These are phyloP conservation scores for Cirrhinus molitorella DNA, from an alignment of 2,797 vertebrate species.

Conservation along the genomic window DNA sequence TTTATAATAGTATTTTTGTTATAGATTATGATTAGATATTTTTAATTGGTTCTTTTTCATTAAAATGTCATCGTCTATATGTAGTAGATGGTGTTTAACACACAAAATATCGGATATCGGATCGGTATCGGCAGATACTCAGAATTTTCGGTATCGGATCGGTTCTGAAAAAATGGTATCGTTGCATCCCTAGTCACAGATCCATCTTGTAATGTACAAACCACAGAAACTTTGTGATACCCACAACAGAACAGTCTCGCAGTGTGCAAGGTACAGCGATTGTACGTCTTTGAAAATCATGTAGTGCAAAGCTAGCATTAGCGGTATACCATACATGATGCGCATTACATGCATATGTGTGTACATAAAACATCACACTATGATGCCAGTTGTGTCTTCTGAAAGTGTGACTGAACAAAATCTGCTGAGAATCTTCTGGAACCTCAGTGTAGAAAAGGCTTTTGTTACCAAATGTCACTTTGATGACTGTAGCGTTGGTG, in stretches of 20 bases:
- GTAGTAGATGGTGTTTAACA: too few species aligned
- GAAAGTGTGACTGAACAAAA: background rate
- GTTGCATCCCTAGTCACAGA: background rate
- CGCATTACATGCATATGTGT: background rate
- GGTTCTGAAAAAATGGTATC: too few species aligned
- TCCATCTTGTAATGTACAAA: background rate
- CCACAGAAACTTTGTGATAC: background rate
- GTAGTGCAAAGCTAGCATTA: background rate
- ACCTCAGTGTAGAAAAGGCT: background rate
- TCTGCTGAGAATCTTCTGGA: background rate
- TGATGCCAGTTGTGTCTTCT: background rate
- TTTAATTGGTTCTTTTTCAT: too few species aligned
- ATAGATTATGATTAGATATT: too few species aligned
- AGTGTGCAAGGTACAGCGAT: background rate
- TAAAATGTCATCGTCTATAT: too few species aligned
- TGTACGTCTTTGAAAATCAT: background rate
- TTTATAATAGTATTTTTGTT: too few species aligned
- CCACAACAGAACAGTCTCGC: background rate
- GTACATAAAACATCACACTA: background rate
- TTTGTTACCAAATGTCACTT: constrained; percentile 1
- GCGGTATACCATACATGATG: background rate
- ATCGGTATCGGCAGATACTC: too few species aligned
- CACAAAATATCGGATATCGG: too few species aligned
- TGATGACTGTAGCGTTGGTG: background rate
- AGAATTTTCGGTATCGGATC: too few species aligned